phyloP scores from a whole-genome alignment of 2,888 invertebrate genomes.

The Philonicus albiceps region DNA sequence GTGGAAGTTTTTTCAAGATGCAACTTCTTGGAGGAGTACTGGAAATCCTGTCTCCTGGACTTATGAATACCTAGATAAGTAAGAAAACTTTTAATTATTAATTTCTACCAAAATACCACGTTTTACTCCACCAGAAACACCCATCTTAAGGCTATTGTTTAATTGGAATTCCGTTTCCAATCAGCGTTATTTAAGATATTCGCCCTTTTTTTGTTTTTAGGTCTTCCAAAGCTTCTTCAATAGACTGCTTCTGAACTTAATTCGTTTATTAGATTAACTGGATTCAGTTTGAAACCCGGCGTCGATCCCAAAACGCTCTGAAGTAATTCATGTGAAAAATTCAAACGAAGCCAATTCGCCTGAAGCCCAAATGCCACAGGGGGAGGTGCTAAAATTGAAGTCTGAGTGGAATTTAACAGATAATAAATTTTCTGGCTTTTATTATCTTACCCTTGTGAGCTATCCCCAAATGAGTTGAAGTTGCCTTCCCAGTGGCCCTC shows the following conservation, averaged over 20 bases:
- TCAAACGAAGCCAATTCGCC: background rate
- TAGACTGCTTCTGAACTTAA: background rate
- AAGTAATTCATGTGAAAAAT: constrained; percentile 3
- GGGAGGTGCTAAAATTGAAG: background rate
- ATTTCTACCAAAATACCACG: background rate
- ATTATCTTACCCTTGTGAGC: constrained; percentile 6
- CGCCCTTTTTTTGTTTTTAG: background rate
- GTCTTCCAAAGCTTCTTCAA: background rate
- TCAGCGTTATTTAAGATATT: background rate
- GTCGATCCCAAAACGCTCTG: background rate
- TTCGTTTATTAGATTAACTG: background rate
- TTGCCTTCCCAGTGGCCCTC: background rate
- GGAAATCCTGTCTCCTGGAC: too few species aligned
- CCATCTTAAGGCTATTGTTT: background rate
- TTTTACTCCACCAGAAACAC: background rate
- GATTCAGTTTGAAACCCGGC: background rate
- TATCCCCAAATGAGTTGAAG: background rate
- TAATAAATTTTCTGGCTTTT: constrained; percentile 13
- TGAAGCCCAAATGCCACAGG: background rate
- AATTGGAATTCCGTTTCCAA: background rate
- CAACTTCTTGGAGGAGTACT: too few species aligned
- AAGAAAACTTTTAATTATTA: background rate
- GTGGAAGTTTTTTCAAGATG: too few species aligned
- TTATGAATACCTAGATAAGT: background rate
- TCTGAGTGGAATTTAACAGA: background rate